These are phyloP conservation scores for Drosophila longiperda DNA, from an alignment of 2,888 invertebrate species.

Conservation along the genomic window DNA sequence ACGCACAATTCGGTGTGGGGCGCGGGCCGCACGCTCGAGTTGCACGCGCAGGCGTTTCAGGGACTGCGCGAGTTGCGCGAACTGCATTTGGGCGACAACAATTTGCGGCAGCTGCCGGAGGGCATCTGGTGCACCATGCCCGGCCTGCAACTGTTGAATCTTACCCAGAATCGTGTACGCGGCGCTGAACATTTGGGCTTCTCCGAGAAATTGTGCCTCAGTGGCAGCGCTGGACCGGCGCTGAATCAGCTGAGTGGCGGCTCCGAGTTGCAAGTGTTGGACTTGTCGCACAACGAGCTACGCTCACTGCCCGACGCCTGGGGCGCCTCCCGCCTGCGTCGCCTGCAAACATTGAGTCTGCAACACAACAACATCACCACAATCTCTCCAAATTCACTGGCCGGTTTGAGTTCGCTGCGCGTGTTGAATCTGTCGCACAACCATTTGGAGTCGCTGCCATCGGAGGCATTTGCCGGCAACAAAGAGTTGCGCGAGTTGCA, in stretches of 20 bases:
- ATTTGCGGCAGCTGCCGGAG: slow-evolving; percentile 92
- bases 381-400: slow-evolving; percentile 91
- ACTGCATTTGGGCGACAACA: slow-evolving; percentile 93
- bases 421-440: slow-evolving; percentile 95
- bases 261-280: slow-evolving; percentile 90
- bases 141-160: slow-evolving; percentile 92
- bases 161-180: slow-evolving; percentile 93
- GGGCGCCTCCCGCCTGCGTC: slow-evolving; percentile 90
- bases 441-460: slow-evolving; percentile 91
- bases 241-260: slow-evolving; percentile 86
- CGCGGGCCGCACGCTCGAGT: slow-evolving; percentile 90
- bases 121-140: slow-evolving; percentile 92
- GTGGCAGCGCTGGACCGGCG: slow-evolving; percentile 82
- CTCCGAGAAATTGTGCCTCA: slow-evolving; percentile 83
- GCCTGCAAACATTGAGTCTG: slow-evolving; percentile 91
- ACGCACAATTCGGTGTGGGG: slow-evolving; percentile 93
- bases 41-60: slow-evolving; percentile 89
- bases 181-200: slow-evolving; percentile 92
- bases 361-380: slow-evolving; percentile 93
- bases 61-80: slow-evolving; percentile 92
- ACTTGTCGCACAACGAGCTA: slow-evolving; percentile 93
- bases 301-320: slow-evolving; percentile 90
- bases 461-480: slow-evolving; percentile 92
- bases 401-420: slow-evolving; percentile 91
- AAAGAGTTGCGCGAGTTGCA: slow-evolving; percentile 93